A percentile compares a stretch with the other conserved stretches of the same genome.
These are phyloP conservation scores for Hestina assimilis DNA, from an alignment of 1,140 invertebrate genomes.

Conservation along the genomic window DNA sequence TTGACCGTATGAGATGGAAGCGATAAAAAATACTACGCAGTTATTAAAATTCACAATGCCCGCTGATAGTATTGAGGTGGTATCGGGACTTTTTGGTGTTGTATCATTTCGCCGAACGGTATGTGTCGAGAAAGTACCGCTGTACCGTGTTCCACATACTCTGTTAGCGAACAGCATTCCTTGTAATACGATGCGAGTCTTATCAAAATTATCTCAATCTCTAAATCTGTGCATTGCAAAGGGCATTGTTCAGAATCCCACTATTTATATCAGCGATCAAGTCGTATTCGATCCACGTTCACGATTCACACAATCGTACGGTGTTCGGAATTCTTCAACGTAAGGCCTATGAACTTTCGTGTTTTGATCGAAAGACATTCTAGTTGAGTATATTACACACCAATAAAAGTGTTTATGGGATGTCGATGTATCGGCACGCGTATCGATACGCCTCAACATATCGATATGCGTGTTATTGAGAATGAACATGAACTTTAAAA, in stretches of 20 bases:
- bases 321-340: constrained; percentile 58
- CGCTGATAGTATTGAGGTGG: constrained; percentile 3
- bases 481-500: too few relatives aligned
- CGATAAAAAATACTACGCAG: constrained; percentile 32
- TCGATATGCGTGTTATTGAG: constrained; percentile 3
- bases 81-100: constrained; percentile 46
- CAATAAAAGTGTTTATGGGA: constrained; percentile 17
- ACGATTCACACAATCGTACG: constrained; percentile 68
- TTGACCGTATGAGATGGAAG: constrained; percentile 28
- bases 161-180: constrained; percentile 46
- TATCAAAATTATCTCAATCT: constrained; percentile 18
- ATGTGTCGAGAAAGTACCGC: constrained; percentile 63
- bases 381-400: constrained; percentile 11
- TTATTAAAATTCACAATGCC: constrained; percentile 18
- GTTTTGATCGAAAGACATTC: constrained; percentile 23
- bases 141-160: constrained; percentile 46
- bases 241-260: constrained; percentile 36
- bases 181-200: constrained; percentile 28
- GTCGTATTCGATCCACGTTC: constrained; percentile 69
- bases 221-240: constrained; percentile 20
- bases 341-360: constrained; percentile 53
- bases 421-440: neutral
- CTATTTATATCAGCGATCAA: constrained; percentile 59
- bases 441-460: constrained; percentile 1
- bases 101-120: constrained; percentile 55